These are phyloP conservation scores for Typhlichthys eigenmanni DNA, from an alignment of 2,797 vertebrate genomes.

Conservation along the genomic window DNA sequence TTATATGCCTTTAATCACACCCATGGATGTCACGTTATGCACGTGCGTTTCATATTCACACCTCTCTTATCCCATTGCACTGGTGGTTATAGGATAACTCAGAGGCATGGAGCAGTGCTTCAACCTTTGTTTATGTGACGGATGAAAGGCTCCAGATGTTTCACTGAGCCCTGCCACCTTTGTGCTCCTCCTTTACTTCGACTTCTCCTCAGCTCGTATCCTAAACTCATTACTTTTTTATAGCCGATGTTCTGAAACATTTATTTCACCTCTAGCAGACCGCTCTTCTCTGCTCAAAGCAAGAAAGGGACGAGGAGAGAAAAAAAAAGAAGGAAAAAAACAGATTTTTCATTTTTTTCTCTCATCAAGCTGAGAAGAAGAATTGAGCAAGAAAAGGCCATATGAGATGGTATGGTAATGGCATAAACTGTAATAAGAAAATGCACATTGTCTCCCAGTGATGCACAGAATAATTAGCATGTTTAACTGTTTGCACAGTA, in stretches of 20 bases:
- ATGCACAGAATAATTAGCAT: conserved; percentile 54
- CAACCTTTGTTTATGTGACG: conserved; percentile 72
- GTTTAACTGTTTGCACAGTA: conserved; percentile 16
- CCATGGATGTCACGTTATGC: conserved; percentile 59
- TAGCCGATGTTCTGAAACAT: conserved; percentile 74
- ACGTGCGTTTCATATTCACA: conserved; percentile 31
- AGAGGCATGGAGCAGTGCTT: conserved; percentile 64
- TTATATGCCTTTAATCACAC: conserved; percentile 53
- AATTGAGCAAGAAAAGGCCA: conserved; percentile 55
- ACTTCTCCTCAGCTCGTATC: conserved; percentile 65
- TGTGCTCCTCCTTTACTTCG: conserved; percentile 62
- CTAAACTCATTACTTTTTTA: conserved; percentile 77
- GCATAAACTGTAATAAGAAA: conserved; percentile 48
- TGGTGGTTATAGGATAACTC: conserved; percentile 36
- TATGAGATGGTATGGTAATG: conserved; percentile 31
- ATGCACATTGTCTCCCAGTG: conserved; percentile 40
- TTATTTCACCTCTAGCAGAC: conserved; percentile 77
- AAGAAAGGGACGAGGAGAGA: conserved; percentile 52
- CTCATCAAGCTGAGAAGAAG: conserved; percentile 51
- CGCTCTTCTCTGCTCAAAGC: conserved; percentile 63
- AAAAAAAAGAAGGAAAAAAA: conserved; percentile 43
- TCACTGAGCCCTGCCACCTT: conserved; percentile 60
- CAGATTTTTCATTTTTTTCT: conserved; percentile 66
- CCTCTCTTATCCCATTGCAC: conserved; percentile 51
- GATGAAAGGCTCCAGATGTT: conserved; percentile 64